These are phyloP conservation scores for Blastomussa wellsi DNA, from an alignment of 92 coral and sea anemone species.

Conservation along the genomic window DNA sequence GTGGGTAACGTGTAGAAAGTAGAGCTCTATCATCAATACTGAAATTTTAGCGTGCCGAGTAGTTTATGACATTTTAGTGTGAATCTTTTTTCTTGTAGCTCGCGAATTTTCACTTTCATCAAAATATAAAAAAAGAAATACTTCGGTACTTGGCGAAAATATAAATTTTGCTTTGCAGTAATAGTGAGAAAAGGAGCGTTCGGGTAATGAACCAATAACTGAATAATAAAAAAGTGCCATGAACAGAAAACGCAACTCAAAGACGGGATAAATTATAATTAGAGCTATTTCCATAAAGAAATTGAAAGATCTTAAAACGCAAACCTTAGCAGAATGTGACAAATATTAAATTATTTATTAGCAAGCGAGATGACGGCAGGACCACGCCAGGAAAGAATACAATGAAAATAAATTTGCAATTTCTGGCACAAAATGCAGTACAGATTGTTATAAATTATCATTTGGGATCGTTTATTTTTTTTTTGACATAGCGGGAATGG, in stretches of 20 bases:
- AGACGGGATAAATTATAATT: neutral
- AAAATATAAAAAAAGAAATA: neutral
- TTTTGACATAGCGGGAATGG: too few species aligned
- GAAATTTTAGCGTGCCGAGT: neutral
- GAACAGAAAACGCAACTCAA: neutral
- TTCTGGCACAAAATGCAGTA: slow-evolving; percentile 3
- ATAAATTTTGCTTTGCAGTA: neutral
- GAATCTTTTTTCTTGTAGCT: neutral
- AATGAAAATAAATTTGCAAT: neutral
- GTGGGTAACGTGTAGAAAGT: neutral
- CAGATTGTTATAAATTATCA: neutral
- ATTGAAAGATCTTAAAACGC: neutral
- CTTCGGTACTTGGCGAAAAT: neutral
- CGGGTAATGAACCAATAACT: neutral
- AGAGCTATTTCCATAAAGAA: neutral
- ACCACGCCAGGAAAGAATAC: neutral
- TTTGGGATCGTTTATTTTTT: neutral
- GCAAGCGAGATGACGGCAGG: slow-evolving; percentile 14
- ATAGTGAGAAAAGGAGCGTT: neutral
- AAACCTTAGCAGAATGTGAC: neutral
- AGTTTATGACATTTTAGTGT: neutral
- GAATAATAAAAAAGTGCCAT: neutral
- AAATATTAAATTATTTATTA: slow-evolving; percentile 28
- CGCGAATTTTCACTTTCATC: neutral
- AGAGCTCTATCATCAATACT: neutral